phyloP scores from a whole-genome alignment of 2,888 invertebrate genomes.

The Caenorhabditis parvicauda region DNA sequence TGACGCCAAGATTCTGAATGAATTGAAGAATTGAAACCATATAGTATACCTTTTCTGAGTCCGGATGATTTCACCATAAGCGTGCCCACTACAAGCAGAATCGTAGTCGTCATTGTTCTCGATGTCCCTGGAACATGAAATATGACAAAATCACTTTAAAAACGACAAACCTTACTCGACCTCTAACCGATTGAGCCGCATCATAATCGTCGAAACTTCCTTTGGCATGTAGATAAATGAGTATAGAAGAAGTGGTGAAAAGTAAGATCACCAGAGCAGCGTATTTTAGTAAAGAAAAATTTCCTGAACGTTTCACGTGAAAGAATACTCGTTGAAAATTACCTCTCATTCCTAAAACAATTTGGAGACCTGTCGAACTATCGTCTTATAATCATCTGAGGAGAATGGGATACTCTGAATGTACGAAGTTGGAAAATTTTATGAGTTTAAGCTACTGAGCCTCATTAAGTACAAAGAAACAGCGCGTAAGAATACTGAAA shows the following conservation, averaged over 20 bases:
- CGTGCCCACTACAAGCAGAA: conserved; percentile 70
- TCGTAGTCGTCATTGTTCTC: conserved; percentile 76
- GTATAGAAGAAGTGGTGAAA: background rate
- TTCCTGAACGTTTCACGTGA: too few relatives aligned
- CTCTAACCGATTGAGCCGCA: background rate
- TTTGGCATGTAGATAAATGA: background rate
- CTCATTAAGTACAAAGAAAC: too few relatives aligned
- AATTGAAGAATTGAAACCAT: background rate
- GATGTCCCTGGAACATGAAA: conserved; percentile 6
- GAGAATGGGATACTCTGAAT: too few relatives aligned
- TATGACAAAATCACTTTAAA: background rate
- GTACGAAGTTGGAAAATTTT: too few relatives aligned
- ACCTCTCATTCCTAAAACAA: too few relatives aligned
- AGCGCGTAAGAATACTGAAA: too few relatives aligned
- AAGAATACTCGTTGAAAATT: too few relatives aligned
- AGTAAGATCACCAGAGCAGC: background rate
- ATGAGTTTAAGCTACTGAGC: too few relatives aligned
- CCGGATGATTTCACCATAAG: conserved; percentile 17
- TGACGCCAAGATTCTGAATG: conserved; percentile 36
- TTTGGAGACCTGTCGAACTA: too few relatives aligned
- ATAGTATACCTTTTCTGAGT: conserved; percentile 22
- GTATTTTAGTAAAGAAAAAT: background rate
- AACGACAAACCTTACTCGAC: background rate
- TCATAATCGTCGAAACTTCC: background rate
- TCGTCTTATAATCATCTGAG: too few relatives aligned